Evolutionary conservation across 92 coral and sea anemone species (phyloP).

Genomic region (Phenganax subtilis): DNA sequence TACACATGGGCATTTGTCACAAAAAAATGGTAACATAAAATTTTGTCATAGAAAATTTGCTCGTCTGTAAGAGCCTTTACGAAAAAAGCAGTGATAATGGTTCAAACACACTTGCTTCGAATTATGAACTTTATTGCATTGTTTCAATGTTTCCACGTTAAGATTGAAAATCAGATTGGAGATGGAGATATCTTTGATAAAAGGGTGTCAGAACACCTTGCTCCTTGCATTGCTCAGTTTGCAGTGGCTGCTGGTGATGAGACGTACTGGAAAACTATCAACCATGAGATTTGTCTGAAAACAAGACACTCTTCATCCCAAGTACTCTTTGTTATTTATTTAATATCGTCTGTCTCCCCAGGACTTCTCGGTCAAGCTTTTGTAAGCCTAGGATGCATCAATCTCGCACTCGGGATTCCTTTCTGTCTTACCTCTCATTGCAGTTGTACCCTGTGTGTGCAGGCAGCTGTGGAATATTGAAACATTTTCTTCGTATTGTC

Average conservation of each 20-base stretch:
- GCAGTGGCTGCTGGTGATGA: constrained; percentile 97
- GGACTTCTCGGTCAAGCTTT: too few relatives aligned
- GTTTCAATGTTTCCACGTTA: background rate
- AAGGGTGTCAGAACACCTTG: constrained; percentile 68
- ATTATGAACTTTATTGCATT: background rate
- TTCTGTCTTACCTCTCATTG: background rate
- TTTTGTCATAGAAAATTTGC: too few relatives aligned
- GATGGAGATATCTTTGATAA: constrained; percentile 60
- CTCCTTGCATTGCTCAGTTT: constrained; percentile 87
- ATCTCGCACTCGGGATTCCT: background rate
- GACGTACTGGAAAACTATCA: constrained; percentile 82
- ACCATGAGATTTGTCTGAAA: constrained; percentile 85
- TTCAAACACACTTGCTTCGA: background rate
- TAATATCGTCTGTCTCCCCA: too few relatives aligned
- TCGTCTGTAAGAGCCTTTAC: background rate
- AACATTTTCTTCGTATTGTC: background rate
- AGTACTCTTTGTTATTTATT: constrained; percentile 39
- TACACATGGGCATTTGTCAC: too few relatives aligned
- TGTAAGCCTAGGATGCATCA: too few relatives aligned
- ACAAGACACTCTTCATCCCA: constrained; percentile 84
- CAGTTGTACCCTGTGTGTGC: background rate
- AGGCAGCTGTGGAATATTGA: background rate
- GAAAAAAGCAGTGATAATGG: background rate
- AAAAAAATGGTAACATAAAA: too few relatives aligned
- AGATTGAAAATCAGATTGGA: constrained; percentile 84